Percentiles rank a stretch among this genome's conserved stretches.
Evolutionary conservation across 2,797 vertebrate genomes (phyloP).

Genomic region (Paedocypris micromegethes): DNA sequence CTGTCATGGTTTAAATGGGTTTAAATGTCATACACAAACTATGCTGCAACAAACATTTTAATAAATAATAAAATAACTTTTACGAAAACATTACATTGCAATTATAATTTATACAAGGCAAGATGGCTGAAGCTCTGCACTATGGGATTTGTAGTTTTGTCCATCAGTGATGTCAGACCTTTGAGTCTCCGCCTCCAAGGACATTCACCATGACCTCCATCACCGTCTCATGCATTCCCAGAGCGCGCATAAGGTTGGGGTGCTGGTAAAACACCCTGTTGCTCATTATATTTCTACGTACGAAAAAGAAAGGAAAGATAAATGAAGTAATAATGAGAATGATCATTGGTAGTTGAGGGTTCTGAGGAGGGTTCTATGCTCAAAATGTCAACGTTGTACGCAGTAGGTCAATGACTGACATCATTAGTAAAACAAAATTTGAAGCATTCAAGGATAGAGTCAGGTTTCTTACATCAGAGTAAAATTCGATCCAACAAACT

Average conservation of each 20-base stretch:
- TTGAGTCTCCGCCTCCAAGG: constrained; percentile 86
- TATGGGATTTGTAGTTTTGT: neutral
- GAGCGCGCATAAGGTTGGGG: constrained; percentile 89
- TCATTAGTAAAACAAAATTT: too few species aligned
- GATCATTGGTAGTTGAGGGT: too few species aligned
- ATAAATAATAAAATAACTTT: neutral
- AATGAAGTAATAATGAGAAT: too few species aligned
- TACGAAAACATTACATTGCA: neutral
- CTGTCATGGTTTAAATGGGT: neutral
- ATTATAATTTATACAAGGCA: too few species aligned
- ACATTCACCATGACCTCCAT: constrained; percentile 98
- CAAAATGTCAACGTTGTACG: too few species aligned
- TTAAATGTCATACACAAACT: too few species aligned
- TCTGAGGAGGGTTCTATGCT: neutral
- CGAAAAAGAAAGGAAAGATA: neutral
- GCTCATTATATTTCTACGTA: constrained; percentile 87
- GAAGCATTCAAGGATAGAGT: too few species aligned
- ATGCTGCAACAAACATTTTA: too few species aligned
- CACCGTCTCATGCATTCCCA: constrained; percentile 94
- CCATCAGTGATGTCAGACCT: constrained; percentile 62
- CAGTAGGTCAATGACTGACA: too few species aligned
- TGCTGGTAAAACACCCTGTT: constrained; percentile 96
- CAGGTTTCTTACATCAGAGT: neutral
- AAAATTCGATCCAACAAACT: neutral
- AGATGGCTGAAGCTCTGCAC: too few species aligned